Conservation (phyloP, 1,140 invertebrate species). For the Achatina immaculata region DNA sequence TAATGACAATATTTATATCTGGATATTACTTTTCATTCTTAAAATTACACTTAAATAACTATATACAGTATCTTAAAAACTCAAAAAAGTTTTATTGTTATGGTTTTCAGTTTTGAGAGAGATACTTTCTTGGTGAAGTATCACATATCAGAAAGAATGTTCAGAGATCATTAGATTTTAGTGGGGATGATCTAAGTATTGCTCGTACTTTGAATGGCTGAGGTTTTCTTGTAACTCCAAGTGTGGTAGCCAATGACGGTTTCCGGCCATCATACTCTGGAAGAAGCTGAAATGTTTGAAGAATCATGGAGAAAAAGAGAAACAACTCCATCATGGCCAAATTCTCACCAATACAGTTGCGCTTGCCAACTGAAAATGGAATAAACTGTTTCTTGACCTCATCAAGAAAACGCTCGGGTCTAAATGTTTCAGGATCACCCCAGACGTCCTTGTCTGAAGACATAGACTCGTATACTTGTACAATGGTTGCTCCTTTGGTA, state of each 20-base stretch:
- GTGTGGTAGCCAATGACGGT: not conserved
- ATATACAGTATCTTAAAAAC: too few relatives aligned
- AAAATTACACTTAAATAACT: too few relatives aligned
- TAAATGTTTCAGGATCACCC: conserved; percentile 79
- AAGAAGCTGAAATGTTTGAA: not conserved
- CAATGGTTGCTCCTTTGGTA: conserved; percentile 58
- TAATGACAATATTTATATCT: too few relatives aligned
- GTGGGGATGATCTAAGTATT: too few relatives aligned
- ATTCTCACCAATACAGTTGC: conserved; percentile 1
- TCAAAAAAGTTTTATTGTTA: too few relatives aligned
- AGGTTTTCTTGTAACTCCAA: conserved; percentile 15
- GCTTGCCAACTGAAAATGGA: conserved; percentile 31
- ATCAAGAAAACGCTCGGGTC: conserved; percentile 76
- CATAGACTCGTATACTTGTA: conserved; percentile 60
- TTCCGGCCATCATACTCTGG: not conserved
- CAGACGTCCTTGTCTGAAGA: conserved; percentile 71
- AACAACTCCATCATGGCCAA: conserved; percentile 3
- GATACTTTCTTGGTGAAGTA: too few relatives aligned
- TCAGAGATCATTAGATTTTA: too few relatives aligned
- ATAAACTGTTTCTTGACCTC: conserved; percentile 32
- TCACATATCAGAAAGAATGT: too few relatives aligned
- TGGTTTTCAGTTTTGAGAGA: too few relatives aligned
- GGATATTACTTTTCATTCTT: too few relatives aligned
- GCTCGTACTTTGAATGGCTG: conserved; percentile 19
- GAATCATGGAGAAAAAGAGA: not conserved